These are phyloP conservation scores for Solen grandis DNA, from an alignment of 1,140 invertebrate species.

Conservation along the genomic window DNA sequence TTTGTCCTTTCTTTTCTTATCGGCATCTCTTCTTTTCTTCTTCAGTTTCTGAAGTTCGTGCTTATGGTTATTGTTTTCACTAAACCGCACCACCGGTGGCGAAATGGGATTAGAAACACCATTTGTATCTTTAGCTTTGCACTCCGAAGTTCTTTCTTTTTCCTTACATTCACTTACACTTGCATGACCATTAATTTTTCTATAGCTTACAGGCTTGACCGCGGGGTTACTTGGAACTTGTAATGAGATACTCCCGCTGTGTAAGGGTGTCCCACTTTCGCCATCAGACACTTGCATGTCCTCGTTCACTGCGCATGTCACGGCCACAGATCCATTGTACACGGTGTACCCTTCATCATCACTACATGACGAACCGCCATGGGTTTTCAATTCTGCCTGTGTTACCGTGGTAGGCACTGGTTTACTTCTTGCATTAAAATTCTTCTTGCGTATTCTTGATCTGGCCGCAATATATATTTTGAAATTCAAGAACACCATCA, in stretches of 20 bases:
- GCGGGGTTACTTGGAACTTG: not conserved
- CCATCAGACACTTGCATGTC: constrained; percentile 49
- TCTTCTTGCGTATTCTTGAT: constrained; percentile 76
- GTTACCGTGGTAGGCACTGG: constrained; percentile 53
- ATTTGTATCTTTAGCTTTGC: constrained; percentile 34
- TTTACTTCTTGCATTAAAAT: constrained; percentile 56
- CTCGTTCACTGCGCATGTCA: constrained; percentile 60
- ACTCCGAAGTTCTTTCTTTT: constrained; percentile 1
- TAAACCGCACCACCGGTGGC: constrained; percentile 26
- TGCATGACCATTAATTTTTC: constrained; percentile 5
- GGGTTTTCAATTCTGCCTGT: constrained; percentile 58
- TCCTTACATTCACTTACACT: constrained; percentile 29
- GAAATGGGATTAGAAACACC: constrained; percentile 29
- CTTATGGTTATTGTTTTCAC: constrained; percentile 68
- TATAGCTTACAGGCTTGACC: constrained; percentile 3
- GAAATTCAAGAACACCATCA: constrained; percentile 80
- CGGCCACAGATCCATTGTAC: constrained; percentile 65
- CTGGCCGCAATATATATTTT: constrained; percentile 79
- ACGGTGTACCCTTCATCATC: constrained; percentile 72
- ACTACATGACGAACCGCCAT: constrained; percentile 69
- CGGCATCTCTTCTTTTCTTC: constrained; percentile 64
- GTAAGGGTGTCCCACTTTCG: constrained; percentile 10
- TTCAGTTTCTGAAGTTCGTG: constrained; percentile 31
- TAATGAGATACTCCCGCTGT: not conserved
- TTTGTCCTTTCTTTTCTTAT: constrained; percentile 76